Percentiles rank a stretch among this genome's conserved stretches.
Evolutionary conservation across 2,113 vertebrate genomes (phyloP).

Genomic region (Megaleporinus macrocephalus): DNA sequence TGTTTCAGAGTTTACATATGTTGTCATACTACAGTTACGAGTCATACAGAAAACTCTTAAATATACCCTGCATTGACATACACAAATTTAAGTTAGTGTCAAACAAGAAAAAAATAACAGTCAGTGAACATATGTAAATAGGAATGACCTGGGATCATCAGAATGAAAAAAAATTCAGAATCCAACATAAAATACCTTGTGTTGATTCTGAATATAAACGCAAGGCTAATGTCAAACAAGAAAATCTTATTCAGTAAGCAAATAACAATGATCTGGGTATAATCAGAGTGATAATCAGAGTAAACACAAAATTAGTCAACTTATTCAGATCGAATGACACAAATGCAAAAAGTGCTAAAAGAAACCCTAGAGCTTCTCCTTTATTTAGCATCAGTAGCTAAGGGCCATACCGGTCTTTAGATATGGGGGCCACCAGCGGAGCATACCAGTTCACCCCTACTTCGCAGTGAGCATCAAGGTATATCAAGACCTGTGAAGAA

Average conservation of each 20-base stretch:
- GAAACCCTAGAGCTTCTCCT: background rate
- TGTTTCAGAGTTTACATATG: background rate
- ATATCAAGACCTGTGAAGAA: slow-evolving; percentile 88
- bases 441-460: slow-evolving; percentile 97
- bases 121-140: background rate
- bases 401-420: slow-evolving; percentile 92
- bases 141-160: background rate
- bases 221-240: slow-evolving; percentile 15
- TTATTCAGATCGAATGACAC: background rate
- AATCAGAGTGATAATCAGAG: background rate
- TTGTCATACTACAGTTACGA: background rate
- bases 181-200: background rate
- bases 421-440: slow-evolving; percentile 93
- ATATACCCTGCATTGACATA: background rate
- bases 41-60: background rate
- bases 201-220: background rate
- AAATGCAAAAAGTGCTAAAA: background rate
- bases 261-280: background rate
- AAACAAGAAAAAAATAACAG: background rate
- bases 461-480: slow-evolving; percentile 98
- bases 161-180: background rate
- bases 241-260: background rate
- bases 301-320: background rate
- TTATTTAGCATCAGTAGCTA: background rate
- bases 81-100: slow-evolving; percentile 7